Evolutionary conservation across 2,888 invertebrate species (phyloP).

Genomic region (Xanthorhoe designata): DNA sequence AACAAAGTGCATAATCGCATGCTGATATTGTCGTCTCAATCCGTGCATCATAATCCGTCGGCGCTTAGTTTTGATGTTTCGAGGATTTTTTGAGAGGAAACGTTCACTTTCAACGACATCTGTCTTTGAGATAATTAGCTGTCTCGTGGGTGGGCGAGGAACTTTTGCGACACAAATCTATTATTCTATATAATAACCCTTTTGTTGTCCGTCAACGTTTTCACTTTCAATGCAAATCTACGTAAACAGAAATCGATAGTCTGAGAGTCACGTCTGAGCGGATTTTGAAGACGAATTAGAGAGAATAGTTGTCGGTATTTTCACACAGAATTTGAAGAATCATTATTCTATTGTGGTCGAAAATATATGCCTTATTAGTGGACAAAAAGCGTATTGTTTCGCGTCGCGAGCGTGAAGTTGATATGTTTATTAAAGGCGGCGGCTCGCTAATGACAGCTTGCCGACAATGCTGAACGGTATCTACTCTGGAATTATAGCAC

Average conservation of each 20-base stretch:
- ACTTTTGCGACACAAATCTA: slow-evolving; percentile 59
- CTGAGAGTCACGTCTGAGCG: slow-evolving; percentile 41
- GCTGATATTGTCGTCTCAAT: slow-evolving; percentile 29
- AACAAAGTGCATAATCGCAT: slow-evolving; percentile 32
- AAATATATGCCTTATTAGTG: slow-evolving; percentile 68
- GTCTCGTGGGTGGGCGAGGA: slow-evolving; percentile 70
- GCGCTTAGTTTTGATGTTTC: slow-evolving; percentile 81
- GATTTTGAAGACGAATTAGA: slow-evolving; percentile 6
- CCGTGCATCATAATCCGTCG: slow-evolving; percentile 72
- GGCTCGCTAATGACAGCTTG: slow-evolving; percentile 35
- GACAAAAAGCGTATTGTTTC: slow-evolving; percentile 65
- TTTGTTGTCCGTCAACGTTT: slow-evolving; percentile 75
- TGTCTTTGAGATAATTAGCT: slow-evolving; percentile 75
- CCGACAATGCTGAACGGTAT: slow-evolving; percentile 32
- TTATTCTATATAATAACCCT: slow-evolving; percentile 69
- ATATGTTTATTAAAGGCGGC: slow-evolving; percentile 61
- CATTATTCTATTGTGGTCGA: slow-evolving; percentile 44
- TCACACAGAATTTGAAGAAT: slow-evolving; percentile 45
- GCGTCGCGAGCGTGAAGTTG: slow-evolving; percentile 57
- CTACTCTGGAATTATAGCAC: slow-evolving; percentile 36
- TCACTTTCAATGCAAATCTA: slow-evolving; percentile 78
- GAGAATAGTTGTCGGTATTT: slow-evolving; percentile 34
- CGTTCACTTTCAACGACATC: slow-evolving; percentile 78
- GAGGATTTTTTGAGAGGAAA: slow-evolving; percentile 69
- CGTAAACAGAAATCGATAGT: slow-evolving; percentile 76